Evolutionary conservation across 1,140 invertebrate genomes (phyloP).

Genomic region (Penaeus indicus): DNA sequence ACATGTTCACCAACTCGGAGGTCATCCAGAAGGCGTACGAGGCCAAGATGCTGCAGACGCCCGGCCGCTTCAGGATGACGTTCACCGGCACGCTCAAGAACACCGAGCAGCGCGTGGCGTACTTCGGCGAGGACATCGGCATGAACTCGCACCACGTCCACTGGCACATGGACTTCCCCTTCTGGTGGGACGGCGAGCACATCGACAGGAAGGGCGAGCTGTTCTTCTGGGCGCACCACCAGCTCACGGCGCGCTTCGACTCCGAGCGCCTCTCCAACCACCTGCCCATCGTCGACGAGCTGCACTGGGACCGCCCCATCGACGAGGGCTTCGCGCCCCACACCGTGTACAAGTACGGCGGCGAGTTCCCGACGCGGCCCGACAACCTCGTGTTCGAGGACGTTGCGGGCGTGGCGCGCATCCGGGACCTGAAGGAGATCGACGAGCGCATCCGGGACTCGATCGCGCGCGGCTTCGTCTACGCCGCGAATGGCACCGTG

Average conservation of each 20-base stretch:
- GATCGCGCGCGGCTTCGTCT: conserved; percentile 77
- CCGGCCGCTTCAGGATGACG: conserved; percentile 61
- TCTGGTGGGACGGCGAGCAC: conserved; percentile 71
- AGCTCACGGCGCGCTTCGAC: conserved; percentile 68
- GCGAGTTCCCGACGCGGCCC: conserved; percentile 76
- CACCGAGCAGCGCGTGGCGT: conserved; percentile 67
- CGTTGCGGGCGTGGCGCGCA: conserved; percentile 67
- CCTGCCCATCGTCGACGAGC: conserved; percentile 51
- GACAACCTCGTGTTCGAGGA: conserved; percentile 71
- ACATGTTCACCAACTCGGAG: conserved; percentile 70
- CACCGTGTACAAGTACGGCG: conserved; percentile 76
- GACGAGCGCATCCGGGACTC: conserved; percentile 77
- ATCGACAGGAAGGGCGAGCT: conserved; percentile 68
- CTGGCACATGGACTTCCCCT: conserved; percentile 68
- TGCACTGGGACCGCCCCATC: conserved; percentile 70
- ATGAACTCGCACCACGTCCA: conserved; percentile 68
- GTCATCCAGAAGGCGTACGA: conserved; percentile 68
- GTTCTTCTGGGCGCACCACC: conserved; percentile 66
- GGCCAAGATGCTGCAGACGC: conserved; percentile 69
- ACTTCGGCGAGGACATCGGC: conserved; percentile 68
- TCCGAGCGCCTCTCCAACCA: conserved; percentile 61
- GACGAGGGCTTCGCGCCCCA: conserved; percentile 77
- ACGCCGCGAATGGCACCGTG: conserved; percentile 66
- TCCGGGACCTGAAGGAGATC: conserved; percentile 72
- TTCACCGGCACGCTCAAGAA: conserved; percentile 66